These are phyloP conservation scores for Zaprionus bogoriensis DNA, from an alignment of 2,888 invertebrate genomes.

Conservation along the genomic window DNA sequence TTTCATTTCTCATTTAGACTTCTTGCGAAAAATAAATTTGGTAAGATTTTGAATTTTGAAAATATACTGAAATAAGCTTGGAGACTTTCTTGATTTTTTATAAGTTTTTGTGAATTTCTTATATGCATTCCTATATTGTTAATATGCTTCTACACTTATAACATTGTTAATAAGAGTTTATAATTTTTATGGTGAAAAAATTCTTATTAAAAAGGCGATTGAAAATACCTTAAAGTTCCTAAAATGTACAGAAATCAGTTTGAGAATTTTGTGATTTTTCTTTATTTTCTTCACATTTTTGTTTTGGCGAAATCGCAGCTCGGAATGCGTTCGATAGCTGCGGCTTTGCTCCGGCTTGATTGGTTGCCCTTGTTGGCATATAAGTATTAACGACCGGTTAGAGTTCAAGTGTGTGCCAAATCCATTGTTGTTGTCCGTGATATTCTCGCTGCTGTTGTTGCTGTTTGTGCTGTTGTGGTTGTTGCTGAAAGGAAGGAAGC, in stretches of 20 bases:
- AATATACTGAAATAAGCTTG: no score
- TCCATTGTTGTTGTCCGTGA: conserved; percentile 11
- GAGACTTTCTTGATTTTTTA: not conserved
- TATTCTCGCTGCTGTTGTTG: conserved; percentile 1
- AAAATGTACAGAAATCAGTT: not conserved
- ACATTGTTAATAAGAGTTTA: no score
- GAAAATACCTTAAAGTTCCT: no score
- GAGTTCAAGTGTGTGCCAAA: conserved; percentile 30
- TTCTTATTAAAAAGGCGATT: no score
- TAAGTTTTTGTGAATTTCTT: not conserved
- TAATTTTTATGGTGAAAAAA: no score
- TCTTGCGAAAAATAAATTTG: no score
- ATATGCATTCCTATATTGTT: no score
- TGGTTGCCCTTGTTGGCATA: conserved; percentile 36
- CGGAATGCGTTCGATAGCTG: not conserved
- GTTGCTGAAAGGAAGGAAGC: conserved; percentile 3
- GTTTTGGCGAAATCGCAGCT: not conserved
- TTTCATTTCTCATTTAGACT: no score
- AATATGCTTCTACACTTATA: no score
- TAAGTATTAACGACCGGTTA: conserved; percentile 44
- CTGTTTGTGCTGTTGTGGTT: conserved; percentile 6
- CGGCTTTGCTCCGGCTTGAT: conserved; percentile 1
- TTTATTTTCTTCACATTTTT: not conserved
- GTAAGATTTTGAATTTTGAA: no score
- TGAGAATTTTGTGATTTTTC: not conserved